Percentiles rank a stretch among this genome's conserved stretches.
These are phyloP conservation scores for Pteruthius melanotis DNA, from an alignment of 2,113 vertebrate species.

Conservation along the genomic window DNA sequence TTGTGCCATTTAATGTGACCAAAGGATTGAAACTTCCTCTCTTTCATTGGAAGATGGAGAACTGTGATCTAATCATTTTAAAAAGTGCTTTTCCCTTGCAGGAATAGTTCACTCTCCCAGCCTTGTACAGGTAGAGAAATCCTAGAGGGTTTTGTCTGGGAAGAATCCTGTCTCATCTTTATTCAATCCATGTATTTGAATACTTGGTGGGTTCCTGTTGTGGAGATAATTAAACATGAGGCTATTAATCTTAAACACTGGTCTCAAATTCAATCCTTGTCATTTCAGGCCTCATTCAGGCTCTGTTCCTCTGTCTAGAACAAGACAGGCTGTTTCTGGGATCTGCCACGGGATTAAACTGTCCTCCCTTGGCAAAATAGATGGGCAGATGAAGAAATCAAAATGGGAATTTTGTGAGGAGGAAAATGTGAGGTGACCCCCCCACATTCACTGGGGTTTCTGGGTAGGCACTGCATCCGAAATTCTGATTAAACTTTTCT, in stretches of 20 bases:
- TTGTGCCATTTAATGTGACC: not conserved
- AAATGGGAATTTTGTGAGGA: not conserved
- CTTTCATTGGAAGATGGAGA: not conserved
- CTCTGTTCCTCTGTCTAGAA: not conserved
- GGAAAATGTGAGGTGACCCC: not conserved
- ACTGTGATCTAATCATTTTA: accelerated
- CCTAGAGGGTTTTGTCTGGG: not conserved
- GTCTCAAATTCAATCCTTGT: not conserved
- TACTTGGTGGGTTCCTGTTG: not conserved
- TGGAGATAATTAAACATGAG: not conserved
- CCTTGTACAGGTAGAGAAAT: not conserved
- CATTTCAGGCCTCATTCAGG: not conserved
- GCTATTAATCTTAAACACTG: not conserved
- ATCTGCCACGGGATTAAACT: not conserved
- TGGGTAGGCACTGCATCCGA: not conserved
- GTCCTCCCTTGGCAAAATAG: not conserved
- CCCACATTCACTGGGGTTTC: not conserved
- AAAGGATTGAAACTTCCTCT: not conserved
- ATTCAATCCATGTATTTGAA: not conserved
- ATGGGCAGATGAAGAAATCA: not conserved
- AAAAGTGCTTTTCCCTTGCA: not conserved
- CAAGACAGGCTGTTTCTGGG: not conserved
- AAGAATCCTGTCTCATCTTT: not conserved
- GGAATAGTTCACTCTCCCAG: not conserved
- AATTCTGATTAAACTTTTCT: not conserved